A percentile compares a stretch with the other conserved stretches of the same genome.
Evolutionary conservation across 2,888 invertebrate genomes (phyloP).

Genomic region (Megaustenia siamemsis): DNA sequence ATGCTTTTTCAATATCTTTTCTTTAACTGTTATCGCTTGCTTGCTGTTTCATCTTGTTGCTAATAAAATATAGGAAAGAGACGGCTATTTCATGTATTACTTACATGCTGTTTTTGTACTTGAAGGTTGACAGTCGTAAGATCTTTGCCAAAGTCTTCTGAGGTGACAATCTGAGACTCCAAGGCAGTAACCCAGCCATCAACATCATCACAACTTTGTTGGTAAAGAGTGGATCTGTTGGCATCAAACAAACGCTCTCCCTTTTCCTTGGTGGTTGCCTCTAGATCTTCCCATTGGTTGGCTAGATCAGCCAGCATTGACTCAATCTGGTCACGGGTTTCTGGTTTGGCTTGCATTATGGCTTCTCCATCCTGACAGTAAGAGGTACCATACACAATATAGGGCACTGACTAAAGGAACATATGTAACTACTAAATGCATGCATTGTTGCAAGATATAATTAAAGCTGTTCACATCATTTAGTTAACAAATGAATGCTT

Average conservation of each 20-base stretch:
- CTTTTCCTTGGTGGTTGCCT: conserved; percentile 89
- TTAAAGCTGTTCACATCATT: too few species aligned
- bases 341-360: conserved; percentile 95
- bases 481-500: too few species aligned
- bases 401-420: too few species aligned
- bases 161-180: conserved; percentile 88
- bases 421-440: too few species aligned
- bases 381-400: too few species aligned
- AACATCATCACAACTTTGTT: conserved; percentile 98
- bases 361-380: conserved; percentile 88
- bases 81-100: too few species aligned
- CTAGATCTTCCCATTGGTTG: conserved; percentile 89
- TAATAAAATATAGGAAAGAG: too few species aligned
- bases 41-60: too few species aligned
- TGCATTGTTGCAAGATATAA: too few species aligned
- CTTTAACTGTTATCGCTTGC: too few species aligned
- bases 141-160: conserved; percentile 85
- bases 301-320: conserved; percentile 89
- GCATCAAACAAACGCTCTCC: conserved; percentile 98
- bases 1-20: too few species aligned
- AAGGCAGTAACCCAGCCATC: conserved; percentile 99
- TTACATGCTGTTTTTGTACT: conserved; percentile 97
- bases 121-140: conserved; percentile 98
- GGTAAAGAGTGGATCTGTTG: conserved; percentile 88
- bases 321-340: conserved; percentile 92